These are phyloP conservation scores for Babyrousa celebensis DNA, from an alignment of 2,797 vertebrate genomes.

Conservation along the genomic window DNA sequence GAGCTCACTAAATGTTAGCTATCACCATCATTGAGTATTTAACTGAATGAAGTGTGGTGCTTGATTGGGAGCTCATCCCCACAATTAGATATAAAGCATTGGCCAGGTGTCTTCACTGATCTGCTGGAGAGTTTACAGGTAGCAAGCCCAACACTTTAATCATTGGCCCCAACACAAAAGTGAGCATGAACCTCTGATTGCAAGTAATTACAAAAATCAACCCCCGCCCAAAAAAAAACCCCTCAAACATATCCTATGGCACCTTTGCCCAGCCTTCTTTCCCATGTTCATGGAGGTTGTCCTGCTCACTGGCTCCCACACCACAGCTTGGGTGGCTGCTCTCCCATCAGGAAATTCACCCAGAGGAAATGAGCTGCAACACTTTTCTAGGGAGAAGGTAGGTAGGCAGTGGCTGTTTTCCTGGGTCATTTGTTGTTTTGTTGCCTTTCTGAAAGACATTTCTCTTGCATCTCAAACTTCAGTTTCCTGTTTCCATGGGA, in stretches of 20 bases:
- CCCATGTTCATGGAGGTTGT: neutral
- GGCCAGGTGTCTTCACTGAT: conserved; percentile 40
- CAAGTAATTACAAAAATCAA: neutral
- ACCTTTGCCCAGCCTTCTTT: neutral
- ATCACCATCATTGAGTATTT: neutral
- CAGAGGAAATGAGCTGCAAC: neutral
- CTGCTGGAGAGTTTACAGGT: conserved; percentile 24
- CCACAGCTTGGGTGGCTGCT: neutral
- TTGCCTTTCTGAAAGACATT: neutral
- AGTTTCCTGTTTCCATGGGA: conserved; percentile 4
- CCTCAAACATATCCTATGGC: neutral
- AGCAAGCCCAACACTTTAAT: conserved; percentile 26
- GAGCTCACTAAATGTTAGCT: neutral
- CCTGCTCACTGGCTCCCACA: neutral
- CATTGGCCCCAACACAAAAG: neutral
- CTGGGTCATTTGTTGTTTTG: neutral
- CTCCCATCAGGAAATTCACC: neutral
- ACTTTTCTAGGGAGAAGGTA: neutral
- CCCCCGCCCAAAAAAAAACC: neutral
- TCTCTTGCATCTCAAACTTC: neutral
- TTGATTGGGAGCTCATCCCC: neutral
- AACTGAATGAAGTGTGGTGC: neutral
- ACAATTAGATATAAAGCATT: neutral
- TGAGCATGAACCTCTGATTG: neutral
- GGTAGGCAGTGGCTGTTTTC: neutral